These are phyloP conservation scores for Meiosimyza platycephala DNA, from an alignment of 2,888 invertebrate genomes.

Conservation along the genomic window DNA sequence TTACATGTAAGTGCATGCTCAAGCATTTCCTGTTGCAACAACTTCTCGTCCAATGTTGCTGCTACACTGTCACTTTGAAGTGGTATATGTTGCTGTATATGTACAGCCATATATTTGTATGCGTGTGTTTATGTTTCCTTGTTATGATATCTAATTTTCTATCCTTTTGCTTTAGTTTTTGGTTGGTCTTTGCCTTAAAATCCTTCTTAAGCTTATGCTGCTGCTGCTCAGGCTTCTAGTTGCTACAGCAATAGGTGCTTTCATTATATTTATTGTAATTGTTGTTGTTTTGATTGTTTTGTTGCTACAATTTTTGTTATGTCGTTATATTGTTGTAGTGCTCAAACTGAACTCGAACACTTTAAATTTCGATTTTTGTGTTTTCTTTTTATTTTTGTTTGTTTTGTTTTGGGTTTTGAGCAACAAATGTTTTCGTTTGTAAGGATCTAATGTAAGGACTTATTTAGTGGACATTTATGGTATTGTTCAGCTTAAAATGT, in stretches of 20 bases:
- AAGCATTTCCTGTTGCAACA: no score
- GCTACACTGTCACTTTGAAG: no score
- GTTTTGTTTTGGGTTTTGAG: constrained; percentile 4
- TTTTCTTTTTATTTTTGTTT: no score
- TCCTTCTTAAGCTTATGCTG: not conserved
- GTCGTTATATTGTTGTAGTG: not conserved
- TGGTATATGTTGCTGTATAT: not conserved
- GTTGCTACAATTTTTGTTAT: not conserved
- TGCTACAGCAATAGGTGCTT: not conserved
- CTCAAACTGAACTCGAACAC: not conserved
- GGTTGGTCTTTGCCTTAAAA: not conserved
- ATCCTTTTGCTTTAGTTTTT: constrained; percentile 9
- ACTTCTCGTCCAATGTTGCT: no score
- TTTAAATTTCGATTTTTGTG: not conserved
- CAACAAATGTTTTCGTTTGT: constrained; percentile 20
- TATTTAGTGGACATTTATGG: constrained; percentile 24
- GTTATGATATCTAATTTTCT: constrained; percentile 27
- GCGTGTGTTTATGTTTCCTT: not conserved
- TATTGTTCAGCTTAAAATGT: not conserved
- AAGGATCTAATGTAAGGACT: constrained; percentile 4
- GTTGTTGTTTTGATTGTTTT: constrained; percentile 8
- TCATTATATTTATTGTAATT: not conserved
- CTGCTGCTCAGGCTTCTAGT: not conserved
- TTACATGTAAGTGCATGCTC: no score
- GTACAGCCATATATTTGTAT: not conserved